Conservation (phyloP, 64 coral and sea anemone genomes). For the Trachythela sp. region DNA sequence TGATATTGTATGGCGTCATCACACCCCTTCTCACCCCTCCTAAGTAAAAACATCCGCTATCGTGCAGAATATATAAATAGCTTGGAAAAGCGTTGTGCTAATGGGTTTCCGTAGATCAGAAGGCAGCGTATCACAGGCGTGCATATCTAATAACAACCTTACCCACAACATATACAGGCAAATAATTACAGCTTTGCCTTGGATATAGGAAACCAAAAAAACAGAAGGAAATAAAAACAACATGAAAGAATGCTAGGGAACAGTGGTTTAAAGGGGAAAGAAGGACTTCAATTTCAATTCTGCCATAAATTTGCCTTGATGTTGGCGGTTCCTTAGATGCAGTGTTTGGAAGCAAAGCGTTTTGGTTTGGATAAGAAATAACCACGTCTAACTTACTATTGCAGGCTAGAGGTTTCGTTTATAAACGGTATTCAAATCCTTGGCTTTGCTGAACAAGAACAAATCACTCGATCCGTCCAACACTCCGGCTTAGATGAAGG, state of each 20-base stretch:
- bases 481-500: not conserved
- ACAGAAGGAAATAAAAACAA: not conserved
- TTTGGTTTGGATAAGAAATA: not conserved
- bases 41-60: not conserved
- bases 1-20: too few species aligned
- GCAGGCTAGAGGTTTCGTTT: too few species aligned
- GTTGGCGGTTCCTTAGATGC: not conserved
- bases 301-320: not conserved
- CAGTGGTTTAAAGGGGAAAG: not conserved
- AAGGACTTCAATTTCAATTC: not conserved
- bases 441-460: too few species aligned
- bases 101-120: constrained; percentile 16
- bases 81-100: not conserved
- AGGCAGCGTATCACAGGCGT: constrained; percentile 14
- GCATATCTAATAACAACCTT: constrained; percentile 14
- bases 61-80: constrained; percentile 20
- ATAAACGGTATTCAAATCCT: too few species aligned
- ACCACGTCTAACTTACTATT: too few species aligned
- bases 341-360: not conserved
- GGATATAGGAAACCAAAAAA: not conserved
- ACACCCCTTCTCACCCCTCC: not conserved
- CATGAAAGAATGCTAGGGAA: not conserved
- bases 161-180: not conserved
- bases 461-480: not conserved
- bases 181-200: not conserved